phyloP scores from a whole-genome alignment of 92 coral and sea anemone species.

The Palythoa heliodiscus region DNA sequence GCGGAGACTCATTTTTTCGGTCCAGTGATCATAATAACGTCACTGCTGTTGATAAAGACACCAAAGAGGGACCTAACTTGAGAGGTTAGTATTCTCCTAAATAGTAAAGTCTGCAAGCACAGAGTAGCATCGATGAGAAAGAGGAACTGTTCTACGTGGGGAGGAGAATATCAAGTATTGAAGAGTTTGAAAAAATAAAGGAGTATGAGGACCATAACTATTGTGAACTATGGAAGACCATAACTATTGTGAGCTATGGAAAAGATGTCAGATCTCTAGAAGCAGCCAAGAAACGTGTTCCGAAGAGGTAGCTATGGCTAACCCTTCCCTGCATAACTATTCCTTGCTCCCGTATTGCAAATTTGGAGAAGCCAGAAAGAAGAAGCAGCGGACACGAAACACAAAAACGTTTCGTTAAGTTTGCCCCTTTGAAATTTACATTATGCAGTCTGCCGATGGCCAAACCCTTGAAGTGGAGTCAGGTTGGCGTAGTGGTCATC shows the following conservation, averaged over 20 bases:
- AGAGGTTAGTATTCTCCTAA: constrained; percentile 20
- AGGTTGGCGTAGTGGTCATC: too few species aligned
- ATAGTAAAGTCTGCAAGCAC: constrained; percentile 8
- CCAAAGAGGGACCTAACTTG: constrained; percentile 10
- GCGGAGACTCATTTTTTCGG: background rate
- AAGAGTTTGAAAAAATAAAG: constrained; percentile 6
- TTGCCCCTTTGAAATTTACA: constrained; percentile 62
- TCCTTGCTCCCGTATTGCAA: constrained; percentile 52
- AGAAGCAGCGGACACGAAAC: constrained; percentile 46
- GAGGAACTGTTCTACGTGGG: constrained; percentile 6
- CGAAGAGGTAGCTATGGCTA: constrained; percentile 59
- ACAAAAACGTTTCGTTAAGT: constrained; percentile 61
- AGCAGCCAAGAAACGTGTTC: constrained; percentile 50
- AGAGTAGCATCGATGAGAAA: background rate
- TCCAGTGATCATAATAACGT: constrained; percentile 24
- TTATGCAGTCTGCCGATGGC: constrained; percentile 57
- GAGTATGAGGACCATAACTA: constrained; percentile 55
- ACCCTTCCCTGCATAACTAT: constrained; percentile 59
- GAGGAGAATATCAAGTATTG: background rate
- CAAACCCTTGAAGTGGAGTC: constrained; percentile 50
- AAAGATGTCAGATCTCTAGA: constrained; percentile 53
- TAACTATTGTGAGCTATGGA: too few species aligned
- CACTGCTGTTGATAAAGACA: constrained; percentile 17
- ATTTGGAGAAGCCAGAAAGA: constrained; percentile 52
- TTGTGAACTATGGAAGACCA: constrained; percentile 48